Percentiles rank a stretch among this genome's conserved stretches.
These are phyloP conservation scores for Scomberomorus guttatus DNA, from an alignment of 2,797 vertebrate species.

Conservation along the genomic window DNA sequence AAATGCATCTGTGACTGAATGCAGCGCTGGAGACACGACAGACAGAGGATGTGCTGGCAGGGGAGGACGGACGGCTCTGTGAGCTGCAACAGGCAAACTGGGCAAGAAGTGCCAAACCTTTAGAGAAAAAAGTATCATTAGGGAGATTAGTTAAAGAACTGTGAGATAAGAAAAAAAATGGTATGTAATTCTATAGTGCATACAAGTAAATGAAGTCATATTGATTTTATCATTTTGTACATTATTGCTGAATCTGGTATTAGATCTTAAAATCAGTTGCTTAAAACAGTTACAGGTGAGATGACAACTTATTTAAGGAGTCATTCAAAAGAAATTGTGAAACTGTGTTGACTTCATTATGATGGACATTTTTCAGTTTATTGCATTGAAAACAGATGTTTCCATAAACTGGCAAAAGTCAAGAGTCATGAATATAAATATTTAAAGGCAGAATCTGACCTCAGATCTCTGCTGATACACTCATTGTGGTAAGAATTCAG, in stretches of 20 bases:
- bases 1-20: not conserved
- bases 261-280: not conserved
- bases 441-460: constrained; percentile 57
- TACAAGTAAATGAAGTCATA: not conserved
- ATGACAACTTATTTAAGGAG: not conserved
- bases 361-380: not conserved
- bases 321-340: not conserved
- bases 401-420: not conserved
- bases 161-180: not conserved
- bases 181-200: not conserved
- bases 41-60: constrained; percentile 82
- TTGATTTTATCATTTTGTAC: not conserved
- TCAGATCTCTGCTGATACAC: constrained; percentile 74
- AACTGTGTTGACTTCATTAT: not conserved
- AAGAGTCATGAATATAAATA: not conserved
- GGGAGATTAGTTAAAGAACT: not conserved
- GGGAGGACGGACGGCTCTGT: constrained; percentile 75
- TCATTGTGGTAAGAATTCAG: constrained; percentile 80
- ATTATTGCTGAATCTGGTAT: not conserved
- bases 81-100: constrained; percentile 75
- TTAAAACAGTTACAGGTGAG: not conserved
- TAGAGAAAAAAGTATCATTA: not conserved
- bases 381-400: not conserved
- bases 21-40: constrained; percentile 68
- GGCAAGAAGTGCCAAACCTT: constrained; percentile 80